Evolutionary conservation across 64 coral and sea anemone species (phyloP), one percentile per base, ranked within the genome.

Genomic region (Actinia equina): DNA sequence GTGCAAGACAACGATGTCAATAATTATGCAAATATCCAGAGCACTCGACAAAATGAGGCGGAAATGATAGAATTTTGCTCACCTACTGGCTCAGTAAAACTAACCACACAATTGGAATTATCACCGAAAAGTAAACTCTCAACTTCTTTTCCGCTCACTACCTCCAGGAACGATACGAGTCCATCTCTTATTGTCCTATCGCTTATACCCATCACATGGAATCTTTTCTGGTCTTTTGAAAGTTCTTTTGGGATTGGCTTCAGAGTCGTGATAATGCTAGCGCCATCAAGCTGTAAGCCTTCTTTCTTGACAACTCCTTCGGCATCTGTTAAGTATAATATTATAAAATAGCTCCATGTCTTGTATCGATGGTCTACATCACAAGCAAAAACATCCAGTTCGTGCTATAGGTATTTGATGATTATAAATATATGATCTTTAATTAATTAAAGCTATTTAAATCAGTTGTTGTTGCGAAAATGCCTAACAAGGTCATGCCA

Each of bases 111-210:
- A 65, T n/a, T 65, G 9, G 19, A n/a, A 65, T 65, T 23, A 23
- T 8, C 9, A n/a, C 62, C 62, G 22, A 65, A 65, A 8, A n/a
- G 62, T 23, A n/a, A 23, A 8, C 62, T 65, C 17, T 65, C 62
- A n/a, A 65, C 19, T 65, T 65, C 22, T n/a, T 14, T 20, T 8
- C 62, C 62, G 9, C 62, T 65, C 19, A 23, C 9, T 10, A 65
- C 18, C 22, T 65, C 62, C 22, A 65, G 22, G 62, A n/a, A 65
- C 62, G 19, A 4, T 55, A 94, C 46, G 85, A 94, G 91, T 25
- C 7, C 58, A 19, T 70, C 27, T 0, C 87, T 46, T 22, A 45
- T 41, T n/a, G 59, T 15, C 7, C 12, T 87, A 16, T 58, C 56
- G 15, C 85, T 71, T 16, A 70, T 26, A 16, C 85, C 89, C 25